Percentiles rank a stretch among this genome's conserved stretches.
Conservation (phyloP, 64 coral and sea anemone genomes). For the Montipora sp. region DNA sequence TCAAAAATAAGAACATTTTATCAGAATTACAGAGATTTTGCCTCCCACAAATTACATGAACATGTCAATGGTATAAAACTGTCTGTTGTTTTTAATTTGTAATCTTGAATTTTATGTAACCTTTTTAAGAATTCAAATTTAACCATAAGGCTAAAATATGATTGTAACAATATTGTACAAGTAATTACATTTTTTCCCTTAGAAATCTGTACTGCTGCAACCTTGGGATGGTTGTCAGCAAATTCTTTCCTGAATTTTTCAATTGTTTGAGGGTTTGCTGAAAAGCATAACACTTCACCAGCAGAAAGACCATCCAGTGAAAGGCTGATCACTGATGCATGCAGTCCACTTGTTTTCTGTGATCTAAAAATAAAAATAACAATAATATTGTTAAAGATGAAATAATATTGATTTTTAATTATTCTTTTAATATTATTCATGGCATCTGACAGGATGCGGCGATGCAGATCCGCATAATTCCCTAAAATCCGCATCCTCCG, state of each 20-base stretch:
- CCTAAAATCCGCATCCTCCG: too few relatives aligned
- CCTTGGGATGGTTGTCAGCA: background rate
- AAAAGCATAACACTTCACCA: conserved; percentile 32
- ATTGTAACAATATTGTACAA: too few relatives aligned
- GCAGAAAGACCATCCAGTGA: conserved; percentile 23
- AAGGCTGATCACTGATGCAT: conserved; percentile 15
- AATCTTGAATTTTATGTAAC: too few relatives aligned
- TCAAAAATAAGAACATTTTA: conserved; percentile 9
- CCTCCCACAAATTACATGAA: background rate
- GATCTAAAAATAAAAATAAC: conserved; percentile 11
- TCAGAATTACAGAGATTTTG: background rate
- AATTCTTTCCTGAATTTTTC: conserved; percentile 14
- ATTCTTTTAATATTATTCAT: too few relatives aligned
- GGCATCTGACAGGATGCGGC: too few relatives aligned
- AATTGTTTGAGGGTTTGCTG: conserved; percentile 23
- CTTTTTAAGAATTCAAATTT: too few relatives aligned
- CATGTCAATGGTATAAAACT: too few relatives aligned
- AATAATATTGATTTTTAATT: too few relatives aligned
- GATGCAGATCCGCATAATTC: too few relatives aligned
- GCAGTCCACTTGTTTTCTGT: conserved; percentile 29
- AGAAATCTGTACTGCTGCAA: conserved; percentile 34
- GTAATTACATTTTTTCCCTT: conserved; percentile 3
- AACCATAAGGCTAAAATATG: too few relatives aligned
- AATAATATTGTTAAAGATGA: too few relatives aligned
- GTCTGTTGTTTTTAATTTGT: too few relatives aligned